A percentile compares a stretch with the other conserved stretches of the same genome.
These are phyloP conservation scores for Hypselothyrea guttata DNA, from an alignment of 2,888 invertebrate genomes.

Conservation along the genomic window DNA sequence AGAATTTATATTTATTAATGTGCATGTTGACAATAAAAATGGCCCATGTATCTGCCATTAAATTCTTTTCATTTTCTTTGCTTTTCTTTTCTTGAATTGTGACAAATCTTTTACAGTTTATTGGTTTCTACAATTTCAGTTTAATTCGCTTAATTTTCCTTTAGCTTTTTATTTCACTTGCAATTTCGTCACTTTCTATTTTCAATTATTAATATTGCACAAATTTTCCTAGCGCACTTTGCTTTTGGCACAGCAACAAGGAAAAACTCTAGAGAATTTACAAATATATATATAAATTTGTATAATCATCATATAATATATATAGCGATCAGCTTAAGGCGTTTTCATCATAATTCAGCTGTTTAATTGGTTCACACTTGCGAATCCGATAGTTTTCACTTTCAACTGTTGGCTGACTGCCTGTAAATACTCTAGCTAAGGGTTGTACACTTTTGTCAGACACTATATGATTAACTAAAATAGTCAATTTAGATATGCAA, in stretches of 20 bases:
- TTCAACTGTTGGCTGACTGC: background rate
- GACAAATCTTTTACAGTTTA: background rate
- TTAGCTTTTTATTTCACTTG: slow-evolving; percentile 1
- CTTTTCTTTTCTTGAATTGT: background rate
- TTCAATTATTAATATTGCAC: slow-evolving; percentile 29
- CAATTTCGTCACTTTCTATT: slow-evolving; percentile 58
- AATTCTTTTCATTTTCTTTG: slow-evolving; percentile 14
- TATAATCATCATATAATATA: slow-evolving; percentile 10
- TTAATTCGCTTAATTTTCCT: background rate
- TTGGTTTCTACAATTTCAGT: slow-evolving; percentile 1
- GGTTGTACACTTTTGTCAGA: background rate
- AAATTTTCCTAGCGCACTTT: slow-evolving; percentile 22
- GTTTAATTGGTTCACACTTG: slow-evolving; percentile 67
- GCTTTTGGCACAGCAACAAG: slow-evolving; percentile 36
- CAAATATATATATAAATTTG: background rate
- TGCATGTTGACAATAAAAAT: slow-evolving; percentile 36
- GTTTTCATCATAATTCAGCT: slow-evolving; percentile 60
- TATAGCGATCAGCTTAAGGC: slow-evolving; percentile 36
- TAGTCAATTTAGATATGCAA: too few relatives aligned
- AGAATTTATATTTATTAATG: slow-evolving; percentile 12
- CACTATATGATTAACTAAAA: too few relatives aligned
- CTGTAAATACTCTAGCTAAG: background rate
- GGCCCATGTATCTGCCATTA: slow-evolving; percentile 18
- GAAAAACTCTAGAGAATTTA: slow-evolving; percentile 13
- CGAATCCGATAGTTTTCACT: slow-evolving; percentile 16